Percentiles rank a stretch among this genome's conserved stretches.
These are phyloP conservation scores for Sinohyriopsis cumingii DNA, from an alignment of 2,888 invertebrate genomes.

Conservation along the genomic window DNA sequence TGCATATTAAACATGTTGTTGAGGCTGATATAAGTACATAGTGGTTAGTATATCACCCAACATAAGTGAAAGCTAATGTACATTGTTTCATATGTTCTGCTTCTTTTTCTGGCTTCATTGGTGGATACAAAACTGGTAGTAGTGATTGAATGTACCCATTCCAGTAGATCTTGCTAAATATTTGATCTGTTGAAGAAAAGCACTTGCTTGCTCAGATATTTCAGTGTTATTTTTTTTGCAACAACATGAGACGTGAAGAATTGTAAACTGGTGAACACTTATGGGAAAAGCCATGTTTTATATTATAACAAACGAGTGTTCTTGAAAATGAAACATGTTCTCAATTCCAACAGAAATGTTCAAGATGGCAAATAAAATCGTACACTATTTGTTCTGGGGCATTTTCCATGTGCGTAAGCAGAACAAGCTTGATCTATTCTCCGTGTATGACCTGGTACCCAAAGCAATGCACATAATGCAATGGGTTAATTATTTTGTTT, in stretches of 20 bases:
- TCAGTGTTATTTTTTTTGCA: constrained; percentile 8
- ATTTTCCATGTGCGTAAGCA: too few species aligned
- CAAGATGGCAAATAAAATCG: too few species aligned
- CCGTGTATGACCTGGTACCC: too few species aligned
- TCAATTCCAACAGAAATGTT: constrained; percentile 2
- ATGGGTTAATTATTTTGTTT: background rate
- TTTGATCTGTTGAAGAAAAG: constrained; percentile 8
- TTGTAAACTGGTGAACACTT: constrained; percentile 2
- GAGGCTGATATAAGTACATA: too few species aligned
- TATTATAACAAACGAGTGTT: constrained; percentile 9
- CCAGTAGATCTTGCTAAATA: constrained; percentile 1
- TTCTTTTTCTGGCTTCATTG: constrained; percentile 5
- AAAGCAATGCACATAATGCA: too few species aligned
- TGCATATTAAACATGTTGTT: too few species aligned
- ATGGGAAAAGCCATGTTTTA: constrained; percentile 12
- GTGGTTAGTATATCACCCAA: too few species aligned
- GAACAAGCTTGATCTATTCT: too few species aligned
- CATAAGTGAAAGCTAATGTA: constrained; percentile 3
- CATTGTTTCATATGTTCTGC: background rate
- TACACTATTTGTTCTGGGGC: too few species aligned
- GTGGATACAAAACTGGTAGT: constrained; percentile 9
- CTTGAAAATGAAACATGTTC: constrained; percentile 6
- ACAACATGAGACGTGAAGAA: background rate
- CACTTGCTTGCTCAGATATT: constrained; percentile 11
- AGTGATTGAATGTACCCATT: constrained; percentile 6